Percentiles rank a stretch among this genome's conserved stretches.
Evolutionary conservation across 2,113 vertebrate genomes (phyloP).

Genomic region (Panurus biarmicus): DNA sequence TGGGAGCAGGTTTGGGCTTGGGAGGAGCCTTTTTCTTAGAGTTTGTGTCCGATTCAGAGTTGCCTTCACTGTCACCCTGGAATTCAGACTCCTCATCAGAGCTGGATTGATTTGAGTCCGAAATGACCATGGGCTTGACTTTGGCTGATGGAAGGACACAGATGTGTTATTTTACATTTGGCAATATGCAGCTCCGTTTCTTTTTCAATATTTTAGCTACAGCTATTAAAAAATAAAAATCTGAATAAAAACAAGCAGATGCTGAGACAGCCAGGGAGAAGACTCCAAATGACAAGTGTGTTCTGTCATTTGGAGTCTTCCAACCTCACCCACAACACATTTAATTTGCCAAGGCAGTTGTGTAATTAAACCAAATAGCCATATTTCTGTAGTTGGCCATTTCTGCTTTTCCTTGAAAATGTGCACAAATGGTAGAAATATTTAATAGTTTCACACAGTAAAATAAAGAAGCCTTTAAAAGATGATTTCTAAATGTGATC

Average conservation of each 20-base stretch:
- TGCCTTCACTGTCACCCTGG: background rate
- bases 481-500: background rate
- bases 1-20: constrained; percentile 43
- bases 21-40: background rate
- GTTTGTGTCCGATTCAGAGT: constrained; percentile 1
- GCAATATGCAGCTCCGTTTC: background rate
- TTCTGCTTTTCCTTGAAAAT: background rate
- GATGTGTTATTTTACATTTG: background rate
- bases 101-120: constrained; percentile 45
- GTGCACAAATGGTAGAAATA: background rate
- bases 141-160: constrained; percentile 61
- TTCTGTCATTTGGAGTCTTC: background rate
- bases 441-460: background rate
- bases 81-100: constrained; percentile 30
- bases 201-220: background rate
- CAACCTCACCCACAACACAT: background rate
- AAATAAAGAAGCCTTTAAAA: background rate
- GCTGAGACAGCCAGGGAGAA: background rate
- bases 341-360: background rate
- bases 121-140: constrained; percentile 44
- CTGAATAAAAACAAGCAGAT: background rate
- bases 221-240: background rate
- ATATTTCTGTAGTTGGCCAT: background rate
- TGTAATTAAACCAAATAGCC: background rate
- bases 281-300: background rate